phyloP scores from a whole-genome alignment of 2,113 vertebrate species.

The Dicerorhinus sumatrensis region DNA sequence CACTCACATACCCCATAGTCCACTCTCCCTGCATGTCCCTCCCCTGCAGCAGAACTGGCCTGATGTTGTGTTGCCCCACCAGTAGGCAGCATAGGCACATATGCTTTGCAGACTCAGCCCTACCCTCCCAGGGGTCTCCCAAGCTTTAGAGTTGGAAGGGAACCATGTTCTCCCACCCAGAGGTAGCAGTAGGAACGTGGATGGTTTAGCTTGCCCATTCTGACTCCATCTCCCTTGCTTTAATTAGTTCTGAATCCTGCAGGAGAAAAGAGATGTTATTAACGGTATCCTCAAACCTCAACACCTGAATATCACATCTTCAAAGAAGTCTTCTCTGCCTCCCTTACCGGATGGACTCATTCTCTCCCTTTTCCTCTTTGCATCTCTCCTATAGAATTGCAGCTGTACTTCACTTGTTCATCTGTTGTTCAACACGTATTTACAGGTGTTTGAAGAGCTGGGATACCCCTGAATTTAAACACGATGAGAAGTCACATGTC shows the following conservation, averaged over 20 bases:
- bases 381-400: accelerated
- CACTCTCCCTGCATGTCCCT: accelerated
- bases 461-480: background rate
- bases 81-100: accelerated
- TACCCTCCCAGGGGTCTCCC: too few relatives aligned
- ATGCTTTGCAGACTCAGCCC: background rate
- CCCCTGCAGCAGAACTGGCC: accelerated
- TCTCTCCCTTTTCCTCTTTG: too few relatives aligned
- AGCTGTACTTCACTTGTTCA: background rate
- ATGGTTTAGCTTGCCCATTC: background rate
- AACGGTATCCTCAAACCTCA: background rate
- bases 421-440: background rate
- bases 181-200: background rate
- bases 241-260: background rate
- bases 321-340: background rate
- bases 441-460: background rate
- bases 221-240: background rate
- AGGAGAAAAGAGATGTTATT: background rate
- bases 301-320: background rate
- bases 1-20: too few relatives aligned
- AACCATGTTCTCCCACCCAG: background rate
- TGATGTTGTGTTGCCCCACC: accelerated
- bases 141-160: accelerated
- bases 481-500: background rate
- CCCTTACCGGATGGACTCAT: background rate